Percentiles rank a stretch among this genome's conserved stretches.
Conservation (phyloP, 1,140 invertebrate species). For the Drosophila yakuba region DNA sequence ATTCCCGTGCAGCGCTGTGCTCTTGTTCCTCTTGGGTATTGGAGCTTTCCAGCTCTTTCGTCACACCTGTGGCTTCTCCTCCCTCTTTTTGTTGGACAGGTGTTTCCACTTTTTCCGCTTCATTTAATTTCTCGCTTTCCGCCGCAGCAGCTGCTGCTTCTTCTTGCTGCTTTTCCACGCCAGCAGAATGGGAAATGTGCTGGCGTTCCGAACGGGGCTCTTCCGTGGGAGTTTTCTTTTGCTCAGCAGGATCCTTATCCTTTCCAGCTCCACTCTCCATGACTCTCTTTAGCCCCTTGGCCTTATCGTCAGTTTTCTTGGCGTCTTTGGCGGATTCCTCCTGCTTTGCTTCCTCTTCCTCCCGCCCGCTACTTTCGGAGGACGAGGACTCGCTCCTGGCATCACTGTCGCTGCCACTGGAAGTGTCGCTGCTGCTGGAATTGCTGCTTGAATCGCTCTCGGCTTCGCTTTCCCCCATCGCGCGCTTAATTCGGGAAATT, state of each 20-base stretch:
- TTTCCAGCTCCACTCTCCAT: slow-evolving; percentile 1
- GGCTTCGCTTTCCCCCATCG: slow-evolving; percentile 64
- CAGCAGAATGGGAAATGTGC: slow-evolving; percentile 26
- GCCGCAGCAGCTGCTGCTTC: slow-evolving; percentile 12
- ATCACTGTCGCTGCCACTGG: slow-evolving; percentile 37
- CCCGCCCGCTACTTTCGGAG: slow-evolving; percentile 36
- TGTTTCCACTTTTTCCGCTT: slow-evolving; percentile 29
- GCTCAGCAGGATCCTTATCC: not conserved
- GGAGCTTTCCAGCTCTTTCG: slow-evolving; percentile 14
- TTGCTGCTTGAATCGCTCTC: slow-evolving; percentile 65
- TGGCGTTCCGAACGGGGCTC: not conserved
- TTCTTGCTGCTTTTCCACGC: slow-evolving; percentile 42
- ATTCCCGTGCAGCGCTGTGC: not conserved
- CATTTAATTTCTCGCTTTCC: slow-evolving; percentile 19
- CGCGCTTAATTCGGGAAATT: slow-evolving; percentile 11
- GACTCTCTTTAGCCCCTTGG: slow-evolving; percentile 5
- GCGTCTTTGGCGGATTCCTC: slow-evolving; percentile 4
- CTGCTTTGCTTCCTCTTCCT: slow-evolving; percentile 34
- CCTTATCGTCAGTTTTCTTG: slow-evolving; percentile 15
- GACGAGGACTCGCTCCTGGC: slow-evolving; percentile 30
- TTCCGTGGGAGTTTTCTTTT: not conserved
- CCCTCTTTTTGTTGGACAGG: slow-evolving; percentile 3
- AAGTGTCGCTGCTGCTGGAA: slow-evolving; percentile 44
- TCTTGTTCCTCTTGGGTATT: not conserved
- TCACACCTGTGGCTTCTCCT: slow-evolving; percentile 13